A percentile compares a stretch with the other conserved stretches of the same genome.
phyloP scores from a whole-genome alignment of 2,888 invertebrate genomes.

The Phaedon cochleariae region DNA sequence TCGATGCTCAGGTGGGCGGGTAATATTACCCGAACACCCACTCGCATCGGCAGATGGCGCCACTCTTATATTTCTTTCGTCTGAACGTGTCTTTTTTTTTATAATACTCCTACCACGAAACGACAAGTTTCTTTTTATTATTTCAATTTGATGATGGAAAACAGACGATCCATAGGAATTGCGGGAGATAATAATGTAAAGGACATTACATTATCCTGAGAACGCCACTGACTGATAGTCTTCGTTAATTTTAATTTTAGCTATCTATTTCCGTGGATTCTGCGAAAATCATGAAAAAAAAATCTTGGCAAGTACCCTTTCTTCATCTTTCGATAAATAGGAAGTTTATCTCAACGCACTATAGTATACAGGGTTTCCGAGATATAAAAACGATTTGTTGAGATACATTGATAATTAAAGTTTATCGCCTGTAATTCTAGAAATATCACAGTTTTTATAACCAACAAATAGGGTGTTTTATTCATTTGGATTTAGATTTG shows the following conservation, averaged over 20 bases:
- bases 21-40: slow-evolving; percentile 38
- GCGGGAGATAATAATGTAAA: too few species aligned
- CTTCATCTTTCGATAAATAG: background rate
- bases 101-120: slow-evolving; percentile 32
- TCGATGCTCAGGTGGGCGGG: slow-evolving; percentile 33
- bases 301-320: slow-evolving; percentile 26
- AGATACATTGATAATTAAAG: too few species aligned
- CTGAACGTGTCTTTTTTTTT: slow-evolving; percentile 35
- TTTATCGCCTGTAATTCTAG: too few species aligned
- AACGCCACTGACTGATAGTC: background rate
- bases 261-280: slow-evolving; percentile 30
- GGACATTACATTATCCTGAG: too few species aligned
- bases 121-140: slow-evolving; percentile 11
- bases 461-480: too few species aligned
- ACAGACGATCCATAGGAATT: too few species aligned
- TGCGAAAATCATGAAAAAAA: slow-evolving; percentile 29
- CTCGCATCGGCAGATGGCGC: slow-evolving; percentile 43
- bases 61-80: slow-evolving; percentile 39
- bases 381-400: too few species aligned
- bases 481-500: too few species aligned
- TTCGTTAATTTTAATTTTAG: slow-evolving; percentile 27
- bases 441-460: too few species aligned
- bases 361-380: too few species aligned
- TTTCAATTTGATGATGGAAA: too few species aligned
- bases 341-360: slow-evolving; percentile 28